A percentile compares a stretch with the other conserved stretches of the same genome.
Evolutionary conservation across 2,888 invertebrate species (phyloP).

Genomic region (Halocaridina rubra): DNA sequence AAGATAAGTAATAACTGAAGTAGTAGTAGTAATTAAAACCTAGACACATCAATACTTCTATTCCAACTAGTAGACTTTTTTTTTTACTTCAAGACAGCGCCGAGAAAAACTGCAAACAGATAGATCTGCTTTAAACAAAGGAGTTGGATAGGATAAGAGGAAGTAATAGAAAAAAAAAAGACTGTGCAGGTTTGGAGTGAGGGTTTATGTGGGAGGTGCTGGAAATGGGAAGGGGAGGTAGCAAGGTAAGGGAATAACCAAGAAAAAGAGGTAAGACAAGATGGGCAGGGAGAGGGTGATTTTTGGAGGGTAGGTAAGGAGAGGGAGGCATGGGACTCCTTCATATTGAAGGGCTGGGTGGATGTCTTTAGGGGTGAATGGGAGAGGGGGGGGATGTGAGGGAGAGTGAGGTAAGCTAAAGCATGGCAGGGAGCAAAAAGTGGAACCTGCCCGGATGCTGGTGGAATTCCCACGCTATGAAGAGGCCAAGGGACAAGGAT

Average conservation of each 20-base stretch:
- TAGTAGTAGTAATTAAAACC: too few species aligned
- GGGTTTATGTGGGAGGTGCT: neutral
- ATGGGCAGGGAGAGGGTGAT: neutral
- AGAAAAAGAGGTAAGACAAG: neutral
- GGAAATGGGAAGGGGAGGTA: neutral
- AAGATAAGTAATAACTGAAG: too few species aligned
- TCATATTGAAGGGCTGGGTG: neutral
- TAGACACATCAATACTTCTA: too few species aligned
- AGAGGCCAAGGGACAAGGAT: neutral
- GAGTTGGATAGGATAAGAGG: too few species aligned
- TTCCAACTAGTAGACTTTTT: too few species aligned
- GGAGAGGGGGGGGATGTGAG: neutral
- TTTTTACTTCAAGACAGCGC: too few species aligned
- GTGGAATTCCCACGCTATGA: neutral
- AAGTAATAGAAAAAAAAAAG: neutral
- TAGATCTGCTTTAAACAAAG: too few species aligned
- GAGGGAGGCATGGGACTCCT: neutral
- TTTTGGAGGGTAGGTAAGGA: too few species aligned
- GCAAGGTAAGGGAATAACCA: neutral
- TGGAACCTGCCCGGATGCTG: neutral
- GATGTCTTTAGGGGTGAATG: neutral
- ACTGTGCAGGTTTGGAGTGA: neutral
- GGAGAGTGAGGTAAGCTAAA: neutral
- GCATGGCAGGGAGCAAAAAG: neutral
- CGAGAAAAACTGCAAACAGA: too few species aligned